Conservation (phyloP, 2,888 invertebrate species). For the Drosophila mimetica region DNA sequence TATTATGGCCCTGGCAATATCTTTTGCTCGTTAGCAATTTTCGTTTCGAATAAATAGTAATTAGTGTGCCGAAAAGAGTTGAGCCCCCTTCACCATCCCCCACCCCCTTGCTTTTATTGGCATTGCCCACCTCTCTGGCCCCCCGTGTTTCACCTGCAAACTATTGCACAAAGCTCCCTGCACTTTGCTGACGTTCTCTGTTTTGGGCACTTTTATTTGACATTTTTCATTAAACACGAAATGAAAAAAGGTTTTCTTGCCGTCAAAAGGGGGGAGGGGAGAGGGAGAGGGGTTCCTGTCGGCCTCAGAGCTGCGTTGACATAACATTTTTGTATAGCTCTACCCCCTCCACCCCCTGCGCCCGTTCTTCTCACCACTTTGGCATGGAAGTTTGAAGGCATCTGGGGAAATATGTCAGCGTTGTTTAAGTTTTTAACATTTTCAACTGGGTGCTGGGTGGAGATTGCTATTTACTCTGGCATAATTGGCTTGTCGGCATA, state of each 20-base stretch:
- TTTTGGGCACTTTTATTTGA: constrained; percentile 77
- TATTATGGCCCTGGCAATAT: constrained; percentile 72
- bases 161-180: constrained; percentile 72
- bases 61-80: constrained; percentile 72
- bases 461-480: constrained; percentile 72
- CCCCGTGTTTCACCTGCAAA: constrained; percentile 58
- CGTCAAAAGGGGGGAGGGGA: background rate
- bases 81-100: constrained; percentile 1
- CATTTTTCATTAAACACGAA: constrained; percentile 79
- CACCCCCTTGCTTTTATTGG: constrained; percentile 6
- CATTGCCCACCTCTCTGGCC: constrained; percentile 8
- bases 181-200: constrained; percentile 70
- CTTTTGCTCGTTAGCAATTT: constrained; percentile 79
- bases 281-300: constrained; percentile 10
- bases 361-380: constrained; percentile 22
- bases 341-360: background rate
- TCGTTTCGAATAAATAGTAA: constrained; percentile 79
- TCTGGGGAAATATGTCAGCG: constrained; percentile 78
- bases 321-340: constrained; percentile 70
- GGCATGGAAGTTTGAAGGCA: constrained; percentile 74
- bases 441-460: constrained; percentile 38
- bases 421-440: constrained; percentile 78
- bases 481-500: constrained; percentile 68
- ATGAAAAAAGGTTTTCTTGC: constrained; percentile 70
- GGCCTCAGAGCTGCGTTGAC: constrained; percentile 63